Conservation (phyloP, 2,113 vertebrate genomes). For the Argyrosomus japonicus region DNA sequence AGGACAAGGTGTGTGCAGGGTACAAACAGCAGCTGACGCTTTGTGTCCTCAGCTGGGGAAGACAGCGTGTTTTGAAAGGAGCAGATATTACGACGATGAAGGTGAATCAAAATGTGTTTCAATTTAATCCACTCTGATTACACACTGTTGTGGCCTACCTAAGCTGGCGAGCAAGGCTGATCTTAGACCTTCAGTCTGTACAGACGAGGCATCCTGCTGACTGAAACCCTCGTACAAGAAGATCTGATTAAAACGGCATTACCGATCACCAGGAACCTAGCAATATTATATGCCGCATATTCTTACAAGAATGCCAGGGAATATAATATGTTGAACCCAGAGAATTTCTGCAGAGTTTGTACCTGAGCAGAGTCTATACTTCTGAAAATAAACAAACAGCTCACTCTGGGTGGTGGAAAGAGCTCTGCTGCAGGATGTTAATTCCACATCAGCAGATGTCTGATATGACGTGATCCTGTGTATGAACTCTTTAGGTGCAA, state of each 20-base stretch:
- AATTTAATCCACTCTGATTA: conserved; percentile 75
- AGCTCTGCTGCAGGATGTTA: conserved; percentile 38
- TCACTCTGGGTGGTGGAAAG: conserved; percentile 30
- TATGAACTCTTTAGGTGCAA: conserved; percentile 9
- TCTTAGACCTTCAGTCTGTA: conserved; percentile 63
- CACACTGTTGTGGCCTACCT: conserved; percentile 56
- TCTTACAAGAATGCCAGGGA: not conserved
- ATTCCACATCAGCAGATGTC: conserved; percentile 31
- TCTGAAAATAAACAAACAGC: conserved; percentile 24
- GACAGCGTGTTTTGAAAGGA: conserved; percentile 46
- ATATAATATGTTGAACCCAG: not conserved
- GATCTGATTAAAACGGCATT: conserved; percentile 46
- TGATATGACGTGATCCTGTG: conserved; percentile 25
- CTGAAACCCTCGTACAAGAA: conserved; percentile 11
- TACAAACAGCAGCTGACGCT: conserved; percentile 42
- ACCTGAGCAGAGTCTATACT: not conserved
- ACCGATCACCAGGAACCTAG: conserved; percentile 11
- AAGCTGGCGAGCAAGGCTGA: conserved; percentile 59
- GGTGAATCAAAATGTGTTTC: conserved; percentile 70
- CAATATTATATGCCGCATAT: conserved; percentile 10
- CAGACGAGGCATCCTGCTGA: conserved; percentile 29
- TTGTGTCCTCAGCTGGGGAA: conserved; percentile 42
- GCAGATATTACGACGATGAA: conserved; percentile 65
- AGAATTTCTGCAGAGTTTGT: conserved; percentile 9
- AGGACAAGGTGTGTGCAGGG: conserved; percentile 39